Conservation (phyloP, 2,113 vertebrate species). For the Pluvianellus socialis region DNA sequence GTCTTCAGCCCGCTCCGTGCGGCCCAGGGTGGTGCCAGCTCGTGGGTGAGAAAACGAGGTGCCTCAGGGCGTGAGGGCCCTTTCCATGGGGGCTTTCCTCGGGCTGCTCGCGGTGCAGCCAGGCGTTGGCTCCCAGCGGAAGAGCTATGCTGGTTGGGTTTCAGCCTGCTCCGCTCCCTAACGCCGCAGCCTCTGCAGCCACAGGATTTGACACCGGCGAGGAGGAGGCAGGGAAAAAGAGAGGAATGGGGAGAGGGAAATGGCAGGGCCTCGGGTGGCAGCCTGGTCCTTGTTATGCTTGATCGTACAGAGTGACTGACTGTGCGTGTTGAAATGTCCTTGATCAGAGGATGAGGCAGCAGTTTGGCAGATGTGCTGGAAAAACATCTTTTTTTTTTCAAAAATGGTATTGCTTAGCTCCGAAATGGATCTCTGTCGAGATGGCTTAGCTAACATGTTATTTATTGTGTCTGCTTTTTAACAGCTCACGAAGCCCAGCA, state of each 20-base stretch:
- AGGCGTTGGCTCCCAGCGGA: rapidly evolving
- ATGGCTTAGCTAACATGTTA: background rate
- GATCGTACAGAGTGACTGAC: background rate
- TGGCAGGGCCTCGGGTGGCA: background rate
- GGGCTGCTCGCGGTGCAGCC: background rate
- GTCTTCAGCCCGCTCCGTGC: rapidly evolving
- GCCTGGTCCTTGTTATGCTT: rapidly evolving
- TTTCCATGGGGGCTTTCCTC: rapidly evolving
- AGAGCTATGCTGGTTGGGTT: background rate
- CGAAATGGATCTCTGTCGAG: background rate
- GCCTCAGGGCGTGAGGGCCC: background rate
- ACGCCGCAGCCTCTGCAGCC: background rate
- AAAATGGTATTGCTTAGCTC: background rate
- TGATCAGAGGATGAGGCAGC: background rate
- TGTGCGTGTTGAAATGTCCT: background rate
- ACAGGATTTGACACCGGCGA: background rate
- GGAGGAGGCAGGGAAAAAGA: background rate
- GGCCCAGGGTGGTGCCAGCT: too few relatives aligned
- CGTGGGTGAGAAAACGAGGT: background rate
- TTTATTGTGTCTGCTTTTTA: background rate
- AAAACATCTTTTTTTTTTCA: background rate
- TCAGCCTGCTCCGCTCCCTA: background rate
- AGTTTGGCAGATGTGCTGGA: background rate
- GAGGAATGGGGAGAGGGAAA: background rate
- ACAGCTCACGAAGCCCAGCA: background rate